Base-by-base conservation (phyloP, 2,888 invertebrate genomes). In the Pilophorus perplexus region DNA sequence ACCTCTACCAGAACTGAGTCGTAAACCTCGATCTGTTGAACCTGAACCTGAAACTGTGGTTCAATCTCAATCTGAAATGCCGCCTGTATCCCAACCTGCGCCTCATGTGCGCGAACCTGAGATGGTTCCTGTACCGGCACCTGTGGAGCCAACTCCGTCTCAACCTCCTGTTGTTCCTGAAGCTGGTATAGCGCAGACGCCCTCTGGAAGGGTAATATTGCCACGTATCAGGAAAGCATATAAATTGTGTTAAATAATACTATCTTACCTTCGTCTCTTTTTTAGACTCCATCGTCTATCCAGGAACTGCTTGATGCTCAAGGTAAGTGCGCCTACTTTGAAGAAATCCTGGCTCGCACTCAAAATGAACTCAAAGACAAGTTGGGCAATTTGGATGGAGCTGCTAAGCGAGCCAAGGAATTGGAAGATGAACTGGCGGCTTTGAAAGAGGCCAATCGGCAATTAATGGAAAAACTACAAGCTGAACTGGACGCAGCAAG, bases 271-370 rank as follows among this genome's bases (percentile, higher is more conserved):
- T 33, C 33, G 5, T 55, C 10, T 14, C 16, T 16, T 55, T n/a
- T 6, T 37, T 10, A 55, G 55, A 27, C 20, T 38, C 2, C 38
- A 55, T 20, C 18, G 10, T 22, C 37, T 20, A 20, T n/a, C 18
- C 25, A 46, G 25, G 62, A 62, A 4, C 23, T 64, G 3, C 42
- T 60, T 2, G 67, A 69, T 42, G 55, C 62, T n/a, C 67, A 67
- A 37, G 48, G 59, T 1, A 33, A 44, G 25, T 69, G 69, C 37
- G 67, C 66, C n/a, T 69, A 68, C 48, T 37, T 69, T 38, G 67
- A 69, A 23, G 69, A 69, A 14, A 46, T 55, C 8, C 33, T 68
- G 2, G 27, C 55, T 23, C 46, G 38, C 12, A 55, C 65, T n/a
- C 18, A 28, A 33, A 37, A 64, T 12, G 33, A 25, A 18, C 52